phyloP scores from a whole-genome alignment of 2,888 invertebrate genomes.

The Latrodectus elegans region DNA sequence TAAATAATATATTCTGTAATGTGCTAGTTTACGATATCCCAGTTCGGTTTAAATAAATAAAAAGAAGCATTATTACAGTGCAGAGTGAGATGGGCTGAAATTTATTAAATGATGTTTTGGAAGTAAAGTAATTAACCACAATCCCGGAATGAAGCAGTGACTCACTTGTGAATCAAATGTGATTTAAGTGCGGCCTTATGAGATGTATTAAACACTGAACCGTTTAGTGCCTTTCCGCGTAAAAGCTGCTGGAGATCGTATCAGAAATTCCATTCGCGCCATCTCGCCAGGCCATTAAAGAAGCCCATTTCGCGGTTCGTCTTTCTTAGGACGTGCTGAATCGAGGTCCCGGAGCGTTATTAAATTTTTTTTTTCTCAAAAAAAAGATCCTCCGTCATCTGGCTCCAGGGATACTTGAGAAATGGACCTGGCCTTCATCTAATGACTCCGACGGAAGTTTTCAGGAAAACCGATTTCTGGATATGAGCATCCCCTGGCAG shows the following conservation, averaged over 20 bases:
- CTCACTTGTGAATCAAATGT: neutral
- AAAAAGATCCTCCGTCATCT: constrained; percentile 31
- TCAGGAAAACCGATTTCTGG: constrained; percentile 23
- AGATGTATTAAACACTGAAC: neutral
- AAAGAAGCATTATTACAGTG: too few species aligned
- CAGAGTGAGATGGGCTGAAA: too few species aligned
- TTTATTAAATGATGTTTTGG: too few species aligned
- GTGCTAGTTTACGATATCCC: too few species aligned
- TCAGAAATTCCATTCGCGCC: constrained; percentile 65
- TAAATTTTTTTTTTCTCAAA: constrained; percentile 49
- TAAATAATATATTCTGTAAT: too few species aligned
- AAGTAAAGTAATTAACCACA: too few species aligned
- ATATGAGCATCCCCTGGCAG: constrained; percentile 9
- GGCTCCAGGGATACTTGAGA: constrained; percentile 47
- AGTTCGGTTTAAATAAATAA: too few species aligned
- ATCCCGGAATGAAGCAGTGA: too few species aligned
- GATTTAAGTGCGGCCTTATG: neutral
- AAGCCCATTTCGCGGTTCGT: constrained; percentile 64
- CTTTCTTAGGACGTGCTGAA: constrained; percentile 36
- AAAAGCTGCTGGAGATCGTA: constrained; percentile 16
- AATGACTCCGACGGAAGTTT: constrained; percentile 41
- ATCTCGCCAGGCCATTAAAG: constrained; percentile 61
- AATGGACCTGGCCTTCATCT: constrained; percentile 30
- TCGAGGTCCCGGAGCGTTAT: constrained; percentile 50
- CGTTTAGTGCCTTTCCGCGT: constrained; percentile 41